Evolutionary conservation across 2,113 vertebrate species (phyloP).

Genomic region (Tylochromis polylepis): DNA sequence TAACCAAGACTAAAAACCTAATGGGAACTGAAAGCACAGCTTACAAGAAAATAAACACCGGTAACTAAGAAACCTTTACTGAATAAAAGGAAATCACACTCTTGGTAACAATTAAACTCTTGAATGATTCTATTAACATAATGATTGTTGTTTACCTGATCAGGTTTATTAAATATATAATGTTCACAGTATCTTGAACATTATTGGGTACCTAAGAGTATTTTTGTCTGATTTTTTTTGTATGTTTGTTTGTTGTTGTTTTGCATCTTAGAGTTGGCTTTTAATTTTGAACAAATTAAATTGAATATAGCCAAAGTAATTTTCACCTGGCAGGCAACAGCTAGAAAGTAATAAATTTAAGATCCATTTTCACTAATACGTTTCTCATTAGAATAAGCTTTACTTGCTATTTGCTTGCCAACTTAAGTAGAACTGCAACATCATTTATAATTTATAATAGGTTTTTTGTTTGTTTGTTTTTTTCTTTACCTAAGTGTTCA

Average conservation of each 20-base stretch:
- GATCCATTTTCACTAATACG: background rate
- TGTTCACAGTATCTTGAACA: background rate
- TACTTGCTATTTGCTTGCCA: background rate
- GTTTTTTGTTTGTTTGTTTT: background rate
- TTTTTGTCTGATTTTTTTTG: background rate
- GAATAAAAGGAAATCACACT: background rate
- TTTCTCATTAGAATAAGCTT: background rate
- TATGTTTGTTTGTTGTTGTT: background rate
- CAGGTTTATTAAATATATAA: background rate
- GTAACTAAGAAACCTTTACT: background rate
- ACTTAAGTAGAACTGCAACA: background rate
- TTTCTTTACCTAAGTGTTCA: background rate
- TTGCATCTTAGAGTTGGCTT: background rate
- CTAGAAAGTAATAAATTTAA: background rate
- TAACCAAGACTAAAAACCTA: background rate
- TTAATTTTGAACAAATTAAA: background rate
- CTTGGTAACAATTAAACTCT: background rate
- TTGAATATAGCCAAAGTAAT: background rate
- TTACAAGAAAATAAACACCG: background rate
- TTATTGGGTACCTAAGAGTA: background rate
- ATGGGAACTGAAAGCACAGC: background rate
- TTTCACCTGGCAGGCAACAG: background rate
- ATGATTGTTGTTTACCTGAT: background rate
- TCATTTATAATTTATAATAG: background rate
- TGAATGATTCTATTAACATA: background rate